phyloP scores from a whole-genome alignment of 2,113 vertebrate genomes.

The Sceloporus undulatus region DNA sequence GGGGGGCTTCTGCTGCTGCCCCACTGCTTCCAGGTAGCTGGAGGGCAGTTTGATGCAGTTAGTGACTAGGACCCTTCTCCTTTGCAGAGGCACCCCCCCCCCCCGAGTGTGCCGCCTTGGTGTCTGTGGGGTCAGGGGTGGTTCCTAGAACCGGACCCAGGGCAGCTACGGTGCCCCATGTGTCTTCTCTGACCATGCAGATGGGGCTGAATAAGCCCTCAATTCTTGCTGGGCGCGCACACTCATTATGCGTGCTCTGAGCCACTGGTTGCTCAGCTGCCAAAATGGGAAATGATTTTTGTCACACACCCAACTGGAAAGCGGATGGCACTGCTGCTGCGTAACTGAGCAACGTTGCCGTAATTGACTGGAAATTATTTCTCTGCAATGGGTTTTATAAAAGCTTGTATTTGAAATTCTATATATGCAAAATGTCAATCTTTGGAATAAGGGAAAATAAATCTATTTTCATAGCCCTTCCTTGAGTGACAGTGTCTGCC shows the following conservation, averaged over 20 bases:
- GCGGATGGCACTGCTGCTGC: too few species aligned
- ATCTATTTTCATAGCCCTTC: slow-evolving; percentile 22
- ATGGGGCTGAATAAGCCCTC: neutral
- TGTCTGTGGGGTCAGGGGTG: too few species aligned
- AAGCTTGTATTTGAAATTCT: neutral
- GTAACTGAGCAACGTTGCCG: too few species aligned
- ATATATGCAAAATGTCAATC: neutral
- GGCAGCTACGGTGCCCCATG: too few species aligned
- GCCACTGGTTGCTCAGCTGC: neutral
- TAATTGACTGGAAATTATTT: slow-evolving; percentile 8
- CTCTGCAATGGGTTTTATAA: neutral
- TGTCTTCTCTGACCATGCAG: neutral
- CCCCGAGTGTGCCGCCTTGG: too few species aligned
- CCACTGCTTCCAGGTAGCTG: neutral
- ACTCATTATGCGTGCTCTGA: neutral
- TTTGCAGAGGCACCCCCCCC: too few species aligned
- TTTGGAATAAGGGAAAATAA: slow-evolving; percentile 31
- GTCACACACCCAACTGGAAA: neutral
- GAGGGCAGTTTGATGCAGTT: too few species aligned
- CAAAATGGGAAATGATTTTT: neutral
- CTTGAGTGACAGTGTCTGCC: too few species aligned
- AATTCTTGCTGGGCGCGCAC: neutral
- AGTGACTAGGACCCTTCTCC: too few species aligned
- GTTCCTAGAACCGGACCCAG: too few species aligned
- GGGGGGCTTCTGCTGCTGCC: too few species aligned